These are phyloP conservation scores for Sparus aurata DNA, from an alignment of 2,797 vertebrate genomes.

Conservation along the genomic window DNA sequence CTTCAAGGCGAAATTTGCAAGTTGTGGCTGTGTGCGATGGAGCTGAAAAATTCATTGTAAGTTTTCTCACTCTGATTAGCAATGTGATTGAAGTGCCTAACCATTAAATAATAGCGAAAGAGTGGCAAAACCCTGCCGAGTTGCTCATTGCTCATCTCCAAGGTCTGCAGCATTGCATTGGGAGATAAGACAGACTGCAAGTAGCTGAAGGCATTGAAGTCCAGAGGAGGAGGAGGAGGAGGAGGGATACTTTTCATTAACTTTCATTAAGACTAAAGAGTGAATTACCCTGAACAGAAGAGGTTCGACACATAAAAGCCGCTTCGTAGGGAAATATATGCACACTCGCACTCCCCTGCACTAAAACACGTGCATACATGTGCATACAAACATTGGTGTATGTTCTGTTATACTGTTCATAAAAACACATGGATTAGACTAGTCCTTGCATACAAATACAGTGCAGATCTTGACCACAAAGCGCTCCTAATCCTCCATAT, in stretches of 20 bases:
- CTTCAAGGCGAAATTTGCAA: slow-evolving; percentile 52
- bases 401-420: slow-evolving; percentile 12
- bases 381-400: slow-evolving; percentile 23
- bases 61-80: slow-evolving; percentile 67
- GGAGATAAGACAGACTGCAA: slow-evolving; percentile 53
- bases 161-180: slow-evolving; percentile 58
- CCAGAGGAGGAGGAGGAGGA: slow-evolving; percentile 40
- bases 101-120: slow-evolving; percentile 60
- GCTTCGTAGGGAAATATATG: slow-evolving; percentile 28
- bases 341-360: slow-evolving; percentile 26
- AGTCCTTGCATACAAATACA: slow-evolving; percentile 20
- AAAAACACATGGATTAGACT: slow-evolving; percentile 14
- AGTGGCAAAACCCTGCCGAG: slow-evolving; percentile 54
- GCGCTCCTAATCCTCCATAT: slow-evolving; percentile 42
- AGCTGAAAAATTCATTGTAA: slow-evolving; percentile 59
- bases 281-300: slow-evolving; percentile 57
- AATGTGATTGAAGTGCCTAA: slow-evolving; percentile 63
- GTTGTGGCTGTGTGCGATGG: slow-evolving; percentile 32
- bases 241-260: slow-evolving; percentile 72
- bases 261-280: slow-evolving; percentile 74
- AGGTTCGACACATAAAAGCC: slow-evolving; percentile 57
- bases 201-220: slow-evolving; percentile 52
- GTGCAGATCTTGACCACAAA: slow-evolving; percentile 34
- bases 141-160: slow-evolving; percentile 63
- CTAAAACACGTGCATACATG: slow-evolving; percentile 22